These are phyloP conservation scores for Scomberomorus guttatus DNA, from an alignment of 2,797 vertebrate genomes.

Conservation along the genomic window DNA sequence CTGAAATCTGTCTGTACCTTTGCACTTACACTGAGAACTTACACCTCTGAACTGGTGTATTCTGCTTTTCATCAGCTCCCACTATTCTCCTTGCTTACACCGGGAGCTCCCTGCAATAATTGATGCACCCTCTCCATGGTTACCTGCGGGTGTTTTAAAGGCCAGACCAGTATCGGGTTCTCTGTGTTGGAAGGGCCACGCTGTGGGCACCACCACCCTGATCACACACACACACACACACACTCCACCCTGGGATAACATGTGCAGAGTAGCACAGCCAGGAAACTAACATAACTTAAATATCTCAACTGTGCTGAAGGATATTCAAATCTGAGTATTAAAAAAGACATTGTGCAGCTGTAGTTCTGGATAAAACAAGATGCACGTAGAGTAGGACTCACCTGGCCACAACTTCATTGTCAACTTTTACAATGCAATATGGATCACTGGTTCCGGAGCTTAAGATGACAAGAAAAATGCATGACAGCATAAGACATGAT, in stretches of 20 bases:
- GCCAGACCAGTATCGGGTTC: slow-evolving; percentile 84
- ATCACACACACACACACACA: slow-evolving; percentile 61
- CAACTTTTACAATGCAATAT: slow-evolving; percentile 94
- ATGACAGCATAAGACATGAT: slow-evolving; percentile 11
- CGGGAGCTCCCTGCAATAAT: slow-evolving; percentile 80
- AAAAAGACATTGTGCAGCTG: background rate
- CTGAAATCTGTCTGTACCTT: background rate
- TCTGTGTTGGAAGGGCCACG: slow-evolving; percentile 60
- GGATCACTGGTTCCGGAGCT: slow-evolving; percentile 95
- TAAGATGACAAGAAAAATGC: slow-evolving; percentile 30
- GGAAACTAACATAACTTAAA: slow-evolving; percentile 9
- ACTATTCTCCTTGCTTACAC: slow-evolving; percentile 59
- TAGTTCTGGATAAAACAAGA: background rate
- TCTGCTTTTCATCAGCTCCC: slow-evolving; percentile 34
- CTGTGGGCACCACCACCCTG: slow-evolving; percentile 57
- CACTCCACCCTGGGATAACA: slow-evolving; percentile 46
- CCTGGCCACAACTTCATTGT: slow-evolving; percentile 95
- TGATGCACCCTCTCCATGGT: slow-evolving; percentile 87
- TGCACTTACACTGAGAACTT: slow-evolving; percentile 23
- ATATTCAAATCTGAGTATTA: background rate
- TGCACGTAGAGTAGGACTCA: slow-evolving; percentile 67
- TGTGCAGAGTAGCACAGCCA: slow-evolving; percentile 34
- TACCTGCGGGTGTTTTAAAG: slow-evolving; percentile 85
- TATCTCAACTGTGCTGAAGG: background rate
- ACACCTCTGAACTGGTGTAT: slow-evolving; percentile 34